A percentile compares a stretch with the other conserved stretches of the same genome.
These are phyloP conservation scores for Burhinus oedicnemus DNA, from an alignment of 2,113 vertebrate genomes.

Conservation along the genomic window DNA sequence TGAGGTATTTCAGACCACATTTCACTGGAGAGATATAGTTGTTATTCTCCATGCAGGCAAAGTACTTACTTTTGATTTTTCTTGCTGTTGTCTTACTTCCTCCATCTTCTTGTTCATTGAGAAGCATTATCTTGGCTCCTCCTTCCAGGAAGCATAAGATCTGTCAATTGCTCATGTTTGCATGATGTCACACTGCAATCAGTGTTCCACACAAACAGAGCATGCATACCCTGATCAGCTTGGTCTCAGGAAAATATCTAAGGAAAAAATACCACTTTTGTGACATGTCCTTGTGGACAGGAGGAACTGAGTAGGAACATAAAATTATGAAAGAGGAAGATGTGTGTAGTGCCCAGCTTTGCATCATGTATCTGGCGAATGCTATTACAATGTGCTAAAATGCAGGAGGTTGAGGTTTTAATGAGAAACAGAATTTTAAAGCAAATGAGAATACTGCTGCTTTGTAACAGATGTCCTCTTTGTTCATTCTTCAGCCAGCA, in stretches of 20 bases:
- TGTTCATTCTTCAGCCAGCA: neutral
- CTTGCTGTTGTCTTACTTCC: neutral
- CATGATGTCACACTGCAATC: neutral
- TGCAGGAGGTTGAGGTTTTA: neutral
- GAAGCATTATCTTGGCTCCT: neutral
- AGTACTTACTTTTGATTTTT: neutral
- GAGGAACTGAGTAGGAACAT: neutral
- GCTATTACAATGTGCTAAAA: neutral
- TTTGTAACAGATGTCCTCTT: neutral
- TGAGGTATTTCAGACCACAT: neutral
- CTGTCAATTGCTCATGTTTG: neutral
- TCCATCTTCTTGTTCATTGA: neutral
- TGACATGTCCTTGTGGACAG: neutral
- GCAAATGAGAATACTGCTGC: neutral
- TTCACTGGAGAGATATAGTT: neutral
- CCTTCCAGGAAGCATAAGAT: neutral
- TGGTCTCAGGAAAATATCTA: neutral
- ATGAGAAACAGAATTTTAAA: neutral
- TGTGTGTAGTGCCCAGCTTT: neutral
- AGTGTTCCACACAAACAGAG: neutral
- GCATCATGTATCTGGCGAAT: neutral
- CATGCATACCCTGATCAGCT: neutral
- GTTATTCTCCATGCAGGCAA: neutral
- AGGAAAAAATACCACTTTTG: neutral
- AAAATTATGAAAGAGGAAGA: neutral